Conservation (phyloP, 2,113 vertebrate species). For the Stictonetta naevosa region DNA sequence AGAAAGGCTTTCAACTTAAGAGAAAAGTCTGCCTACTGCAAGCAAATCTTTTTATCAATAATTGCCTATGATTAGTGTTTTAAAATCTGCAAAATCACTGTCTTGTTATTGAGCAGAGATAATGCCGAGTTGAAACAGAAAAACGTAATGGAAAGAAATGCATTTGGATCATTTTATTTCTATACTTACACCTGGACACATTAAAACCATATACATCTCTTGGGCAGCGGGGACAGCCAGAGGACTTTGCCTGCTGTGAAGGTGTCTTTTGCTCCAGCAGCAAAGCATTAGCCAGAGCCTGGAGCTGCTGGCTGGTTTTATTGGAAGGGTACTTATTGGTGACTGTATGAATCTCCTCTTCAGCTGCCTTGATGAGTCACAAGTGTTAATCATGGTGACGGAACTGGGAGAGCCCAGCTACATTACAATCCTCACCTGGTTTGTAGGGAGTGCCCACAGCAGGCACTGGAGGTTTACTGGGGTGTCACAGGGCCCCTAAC, state of each 20-base stretch:
- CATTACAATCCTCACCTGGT: background rate
- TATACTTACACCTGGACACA: constrained; percentile 29
- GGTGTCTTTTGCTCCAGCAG: background rate
- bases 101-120: constrained; percentile 48
- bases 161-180: constrained; percentile 20
- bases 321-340: background rate
- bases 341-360: background rate
- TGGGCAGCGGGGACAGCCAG: background rate
- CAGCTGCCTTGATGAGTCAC: background rate
- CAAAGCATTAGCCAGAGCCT: background rate
- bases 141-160: constrained; percentile 30
- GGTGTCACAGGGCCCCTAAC: background rate
- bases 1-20: constrained; percentile 53
- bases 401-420: background rate
- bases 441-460: background rate
- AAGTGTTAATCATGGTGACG: background rate
- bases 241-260: background rate
- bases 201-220: background rate
- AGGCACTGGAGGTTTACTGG: background rate
- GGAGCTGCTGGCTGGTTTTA: background rate
- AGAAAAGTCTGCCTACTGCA: constrained; percentile 34
- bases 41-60: constrained; percentile 48
- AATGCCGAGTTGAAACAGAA: constrained; percentile 57
- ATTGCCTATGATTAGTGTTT: constrained; percentile 47
- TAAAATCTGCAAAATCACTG: constrained; percentile 40